These are phyloP conservation scores for Porites cylindrica DNA, from an alignment of 92 coral and sea anemone species.

Conservation along the genomic window DNA sequence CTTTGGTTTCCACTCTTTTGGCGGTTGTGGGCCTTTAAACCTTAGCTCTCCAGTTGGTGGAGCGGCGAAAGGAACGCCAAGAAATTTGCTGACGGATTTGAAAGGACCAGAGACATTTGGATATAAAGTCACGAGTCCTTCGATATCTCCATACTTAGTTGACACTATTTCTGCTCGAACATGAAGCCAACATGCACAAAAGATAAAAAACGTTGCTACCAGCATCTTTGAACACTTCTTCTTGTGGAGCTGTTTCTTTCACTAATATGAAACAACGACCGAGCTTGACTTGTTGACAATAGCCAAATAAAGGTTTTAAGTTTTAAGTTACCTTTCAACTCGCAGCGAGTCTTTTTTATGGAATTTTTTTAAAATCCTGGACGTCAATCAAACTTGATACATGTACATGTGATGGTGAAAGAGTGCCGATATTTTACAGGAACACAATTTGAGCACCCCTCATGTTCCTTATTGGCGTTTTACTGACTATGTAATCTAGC, in stretches of 20 bases:
- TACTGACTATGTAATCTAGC: no score
- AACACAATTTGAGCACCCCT: no score
- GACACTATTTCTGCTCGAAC: background rate
- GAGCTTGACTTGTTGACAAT: background rate
- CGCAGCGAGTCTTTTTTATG: no score
- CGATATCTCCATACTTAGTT: conserved; percentile 14
- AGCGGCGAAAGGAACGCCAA: conserved; percentile 31
- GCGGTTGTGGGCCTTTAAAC: conserved; percentile 59
- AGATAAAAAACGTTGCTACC: background rate
- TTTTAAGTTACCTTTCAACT: no score
- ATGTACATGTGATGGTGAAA: no score
- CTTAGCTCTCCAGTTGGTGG: conserved; percentile 62
- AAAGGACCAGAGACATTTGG: conserved; percentile 11
- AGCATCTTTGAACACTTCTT: background rate
- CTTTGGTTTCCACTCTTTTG: conserved; percentile 47
- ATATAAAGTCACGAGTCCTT: background rate
- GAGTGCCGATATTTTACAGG: no score
- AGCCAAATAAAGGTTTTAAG: no score
- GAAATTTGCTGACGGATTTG: conserved; percentile 50
- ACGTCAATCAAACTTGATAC: no score
- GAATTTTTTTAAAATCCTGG: no score
- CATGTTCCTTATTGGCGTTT: no score
- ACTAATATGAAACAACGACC: background rate
- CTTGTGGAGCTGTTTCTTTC: background rate
- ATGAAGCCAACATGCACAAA: background rate